These are phyloP conservation scores for Leiothrix lutea DNA, from an alignment of 2,113 vertebrate species.

Conservation along the genomic window DNA sequence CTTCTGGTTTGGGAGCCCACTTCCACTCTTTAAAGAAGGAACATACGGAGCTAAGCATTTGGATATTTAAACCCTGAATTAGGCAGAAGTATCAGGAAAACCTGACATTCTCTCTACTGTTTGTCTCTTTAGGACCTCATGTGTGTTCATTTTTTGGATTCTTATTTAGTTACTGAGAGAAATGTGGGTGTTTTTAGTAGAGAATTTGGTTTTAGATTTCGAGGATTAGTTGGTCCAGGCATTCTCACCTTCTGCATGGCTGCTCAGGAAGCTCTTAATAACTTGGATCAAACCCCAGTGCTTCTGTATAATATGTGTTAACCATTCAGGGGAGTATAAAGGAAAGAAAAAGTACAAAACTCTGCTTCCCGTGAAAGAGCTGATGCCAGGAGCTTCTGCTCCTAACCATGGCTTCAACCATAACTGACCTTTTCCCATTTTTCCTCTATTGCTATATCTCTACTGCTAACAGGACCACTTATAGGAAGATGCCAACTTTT, in stretches of 20 bases:
- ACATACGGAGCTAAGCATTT: background rate
- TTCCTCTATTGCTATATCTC: background rate
- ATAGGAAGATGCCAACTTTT: background rate
- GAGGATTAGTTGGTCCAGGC: background rate
- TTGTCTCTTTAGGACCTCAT: background rate
- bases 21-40: background rate
- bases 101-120: background rate
- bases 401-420: background rate
- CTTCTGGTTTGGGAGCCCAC: background rate
- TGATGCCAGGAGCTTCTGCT: background rate
- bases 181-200: background rate
- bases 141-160: background rate
- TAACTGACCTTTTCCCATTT: rapidly evolving
- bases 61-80: background rate
- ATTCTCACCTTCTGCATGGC: background rate
- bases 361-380: background rate
- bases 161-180: background rate
- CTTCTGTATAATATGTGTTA: background rate
- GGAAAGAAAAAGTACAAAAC: background rate
- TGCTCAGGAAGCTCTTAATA: background rate
- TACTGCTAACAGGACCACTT: background rate
- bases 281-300: background rate
- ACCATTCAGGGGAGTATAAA: background rate
- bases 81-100: background rate
- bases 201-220: background rate